Conservation (phyloP, 1,140 invertebrate genomes). For the Drosophila burlai region DNA sequence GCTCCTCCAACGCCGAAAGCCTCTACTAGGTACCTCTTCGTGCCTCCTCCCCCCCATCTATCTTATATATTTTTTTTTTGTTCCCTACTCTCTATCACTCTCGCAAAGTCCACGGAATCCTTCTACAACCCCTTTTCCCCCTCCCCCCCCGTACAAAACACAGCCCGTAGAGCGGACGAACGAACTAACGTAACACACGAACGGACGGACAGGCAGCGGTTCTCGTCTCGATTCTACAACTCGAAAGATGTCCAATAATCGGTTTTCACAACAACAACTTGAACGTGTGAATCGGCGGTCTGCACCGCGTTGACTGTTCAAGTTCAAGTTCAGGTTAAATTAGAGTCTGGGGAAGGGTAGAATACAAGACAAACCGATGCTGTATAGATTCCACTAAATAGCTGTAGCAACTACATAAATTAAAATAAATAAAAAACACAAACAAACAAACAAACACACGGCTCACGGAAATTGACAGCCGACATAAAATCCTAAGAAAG, state of each 20-base stretch:
- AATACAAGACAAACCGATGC: constrained; percentile 40
- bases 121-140: neutral
- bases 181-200: neutral
- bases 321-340: neutral
- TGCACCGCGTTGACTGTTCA: constrained; percentile 1
- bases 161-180: constrained; percentile 25
- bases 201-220: constrained; percentile 13
- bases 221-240: constrained; percentile 5
- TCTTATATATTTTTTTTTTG: constrained; percentile 5
- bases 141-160: constrained; percentile 1
- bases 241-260: constrained; percentile 9
- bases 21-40: constrained; percentile 88
- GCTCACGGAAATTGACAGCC: neutral
- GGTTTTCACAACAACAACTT: constrained; percentile 5
- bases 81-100: constrained; percentile 9
- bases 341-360: constrained; percentile 24
- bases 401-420: constrained; percentile 45
- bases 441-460: constrained; percentile 4
- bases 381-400: constrained; percentile 66
- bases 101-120: neutral
- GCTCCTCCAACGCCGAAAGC: constrained; percentile 93
- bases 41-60: neutral
- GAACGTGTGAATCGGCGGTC: neutral
- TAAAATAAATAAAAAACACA: constrained; percentile 30
- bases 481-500: neutral